Evolutionary conservation across 2,797 vertebrate species (phyloP), one percentile per base, ranked within the genome.

Genomic region (Xerus rutilus): DNA sequence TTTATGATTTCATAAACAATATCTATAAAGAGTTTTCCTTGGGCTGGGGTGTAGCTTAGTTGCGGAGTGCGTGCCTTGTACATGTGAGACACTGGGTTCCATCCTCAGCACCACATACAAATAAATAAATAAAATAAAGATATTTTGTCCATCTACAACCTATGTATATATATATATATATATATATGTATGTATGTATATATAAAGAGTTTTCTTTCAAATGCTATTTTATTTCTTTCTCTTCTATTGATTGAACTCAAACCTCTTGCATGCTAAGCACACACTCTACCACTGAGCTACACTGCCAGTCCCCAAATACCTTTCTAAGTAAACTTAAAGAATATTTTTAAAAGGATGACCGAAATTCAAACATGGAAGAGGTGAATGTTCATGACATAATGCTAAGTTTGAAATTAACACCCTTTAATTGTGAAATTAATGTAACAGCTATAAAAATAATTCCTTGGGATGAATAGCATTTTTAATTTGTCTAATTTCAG

Each of bases 321-420:
- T 64, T 89, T 72, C 18, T 87, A 67, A 85, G 14, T 30, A 94
- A 96, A 95, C 86, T 84, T 77, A 57, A 94, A 30, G 7, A 43
- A 4, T 52, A 57, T 79, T 89, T 91, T 54, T 77, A 73, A 96
- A 95, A 91, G 64, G 25, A 12, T 90, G 39, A 64, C 54, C 62
- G 73, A 59, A 92, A 54, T 77, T 93, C 49, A 77, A 77, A 17
- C 45, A 76, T 25, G 30, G 47, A 90, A 69, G 79, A 89, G 52
- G 83, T 57, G 47, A 91, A 87, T 39, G 3, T 57, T 76, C 73
- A n/a, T 91, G 54, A 77, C n/a, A 93, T 94, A 93, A 77, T 72
- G 28, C 72, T 93, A 49, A 81, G 39, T 85, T 95, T 96, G 62
- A 91, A 91, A 91, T 94, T 69, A 77, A 54, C 95, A 87, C 74